Base-by-base conservation (phyloP, 2,113 vertebrate species). In the Aegotheles bennettii region DNA sequence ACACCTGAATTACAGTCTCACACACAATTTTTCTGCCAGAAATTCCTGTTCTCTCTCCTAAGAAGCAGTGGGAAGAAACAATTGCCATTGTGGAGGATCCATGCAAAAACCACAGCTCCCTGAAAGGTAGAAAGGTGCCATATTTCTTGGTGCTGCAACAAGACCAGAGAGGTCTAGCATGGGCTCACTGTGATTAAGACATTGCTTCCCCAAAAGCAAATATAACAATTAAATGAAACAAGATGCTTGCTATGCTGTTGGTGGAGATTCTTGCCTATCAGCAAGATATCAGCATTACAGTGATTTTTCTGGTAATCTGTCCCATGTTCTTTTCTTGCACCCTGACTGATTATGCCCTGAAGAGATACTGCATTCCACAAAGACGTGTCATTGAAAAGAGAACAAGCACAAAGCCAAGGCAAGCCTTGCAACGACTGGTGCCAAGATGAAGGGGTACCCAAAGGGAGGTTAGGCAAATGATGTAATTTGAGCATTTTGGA, bases 311-410 rank as follows among this genome's bases (percentile, higher is more conserved):
- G 38, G 38, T 95, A 48, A 82, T 90, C 48, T 48, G 29, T 75
- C 80, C 73, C 21, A 3, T 29, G 26, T 42, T 88, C 73, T 89
- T 75, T 83, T 57, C 86, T 96, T 94, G 65, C 68, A 53, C 60
- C 83, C 94, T 95, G 83, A 68, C 53, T 91, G 87, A 93, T 91
- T 96, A 79, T 73, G 71, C 78, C 85, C 87, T 1, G 9, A 96
- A 95, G 90, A 95, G 87, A 87, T 74, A 48, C 56, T 59, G 35
- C 89, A 81, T 84, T 94, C 84, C 87, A 70, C 60, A 88, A 61
- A 92, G 73, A 73, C 38, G 4, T 48, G 68, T 82, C 53, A 75
- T 56, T 93, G 89, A 87, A 93, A 91, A 89, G 38, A 70, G 70
- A 90, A 18, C 36, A 76, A 88, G n/a, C 47, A 16, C 5, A 4